These are phyloP conservation scores for Acronicta aceris DNA, from an alignment of 2,888 invertebrate genomes.

Conservation along the genomic window DNA sequence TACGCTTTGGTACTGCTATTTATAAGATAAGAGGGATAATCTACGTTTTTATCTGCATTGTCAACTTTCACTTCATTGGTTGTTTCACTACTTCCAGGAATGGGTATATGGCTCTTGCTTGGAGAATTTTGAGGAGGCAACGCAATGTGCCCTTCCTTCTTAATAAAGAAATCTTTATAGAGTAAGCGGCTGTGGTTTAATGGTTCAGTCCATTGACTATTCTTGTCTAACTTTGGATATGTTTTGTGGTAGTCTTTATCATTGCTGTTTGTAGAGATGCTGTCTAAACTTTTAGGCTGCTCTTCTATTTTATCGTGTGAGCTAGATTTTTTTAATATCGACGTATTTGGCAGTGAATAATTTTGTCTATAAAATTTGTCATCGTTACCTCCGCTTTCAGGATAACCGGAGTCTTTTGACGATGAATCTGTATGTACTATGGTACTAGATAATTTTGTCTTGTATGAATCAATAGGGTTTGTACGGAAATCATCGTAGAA, in stretches of 20 bases:
- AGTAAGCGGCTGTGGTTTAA: constrained; percentile 83
- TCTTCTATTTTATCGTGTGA: constrained; percentile 68
- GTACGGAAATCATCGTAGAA: constrained; percentile 80
- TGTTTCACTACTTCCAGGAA: constrained; percentile 61
- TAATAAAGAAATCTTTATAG: constrained; percentile 84
- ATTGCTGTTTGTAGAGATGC: constrained; percentile 69
- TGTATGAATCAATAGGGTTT: constrained; percentile 64
- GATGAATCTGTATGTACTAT: constrained; percentile 77
- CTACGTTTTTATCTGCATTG: constrained; percentile 65
- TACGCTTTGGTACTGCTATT: constrained; percentile 85
- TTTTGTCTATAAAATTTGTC: constrained; percentile 72
- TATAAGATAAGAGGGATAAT: constrained; percentile 82
- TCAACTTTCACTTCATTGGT: constrained; percentile 55
- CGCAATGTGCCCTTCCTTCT: constrained; percentile 80
- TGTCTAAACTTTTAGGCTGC: constrained; percentile 81
- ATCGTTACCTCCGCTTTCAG: constrained; percentile 78
- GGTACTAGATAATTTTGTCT: constrained; percentile 75
- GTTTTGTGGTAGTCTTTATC: constrained; percentile 71
- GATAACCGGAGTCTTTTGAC: constrained; percentile 85
- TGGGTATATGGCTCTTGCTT: constrained; percentile 60
- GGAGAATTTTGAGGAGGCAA: constrained; percentile 81
- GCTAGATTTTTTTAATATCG: constrained; percentile 66
- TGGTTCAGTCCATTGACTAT: constrained; percentile 74
- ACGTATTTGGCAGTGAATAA: constrained; percentile 76
- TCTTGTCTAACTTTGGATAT: constrained; percentile 64